Evolutionary conservation across 1,140 invertebrate species (phyloP).

Genomic region (Battus philenor): DNA sequence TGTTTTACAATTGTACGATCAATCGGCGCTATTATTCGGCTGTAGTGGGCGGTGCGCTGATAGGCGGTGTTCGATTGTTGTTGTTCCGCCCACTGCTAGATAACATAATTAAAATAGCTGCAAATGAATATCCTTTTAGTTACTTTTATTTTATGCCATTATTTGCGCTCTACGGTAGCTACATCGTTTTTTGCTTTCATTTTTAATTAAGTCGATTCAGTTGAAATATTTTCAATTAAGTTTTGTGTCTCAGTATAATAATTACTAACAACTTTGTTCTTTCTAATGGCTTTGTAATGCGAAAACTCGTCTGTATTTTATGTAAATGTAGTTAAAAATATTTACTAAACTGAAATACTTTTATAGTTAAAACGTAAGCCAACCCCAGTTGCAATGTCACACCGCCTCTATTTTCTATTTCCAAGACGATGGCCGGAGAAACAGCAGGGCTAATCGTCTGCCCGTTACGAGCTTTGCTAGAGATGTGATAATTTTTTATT

Average conservation of each 20-base stretch:
- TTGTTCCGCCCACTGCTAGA: constrained; percentile 31
- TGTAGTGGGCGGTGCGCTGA: constrained; percentile 26
- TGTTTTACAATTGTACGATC: constrained; percentile 9
- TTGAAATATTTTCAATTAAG: no score
- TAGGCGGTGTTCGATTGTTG: constrained; percentile 30
- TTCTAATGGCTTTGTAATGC: no score
- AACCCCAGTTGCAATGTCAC: constrained; percentile 28
- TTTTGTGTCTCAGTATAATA: no score
- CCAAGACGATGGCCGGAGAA: constrained; percentile 47
- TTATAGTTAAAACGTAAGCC: constrained; percentile 22
- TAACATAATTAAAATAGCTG: constrained; percentile 24
- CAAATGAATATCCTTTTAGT: constrained; percentile 7
- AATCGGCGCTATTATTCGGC: constrained; percentile 6
- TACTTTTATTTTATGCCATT: neutral
- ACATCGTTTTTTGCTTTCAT: neutral
- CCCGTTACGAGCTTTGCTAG: constrained; percentile 45
- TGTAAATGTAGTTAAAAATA: no score
- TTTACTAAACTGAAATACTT: no score
- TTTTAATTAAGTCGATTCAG: neutral
- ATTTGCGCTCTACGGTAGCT: neutral
- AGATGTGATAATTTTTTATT: no score
- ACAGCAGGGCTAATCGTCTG: constrained; percentile 60
- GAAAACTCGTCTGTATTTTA: no score
- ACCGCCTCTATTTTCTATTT: constrained; percentile 67
- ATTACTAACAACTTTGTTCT: no score